Percentiles rank a stretch among this genome's conserved stretches.
phyloP scores from a whole-genome alignment of 2,888 invertebrate genomes.

The Heliconius charithonia region DNA sequence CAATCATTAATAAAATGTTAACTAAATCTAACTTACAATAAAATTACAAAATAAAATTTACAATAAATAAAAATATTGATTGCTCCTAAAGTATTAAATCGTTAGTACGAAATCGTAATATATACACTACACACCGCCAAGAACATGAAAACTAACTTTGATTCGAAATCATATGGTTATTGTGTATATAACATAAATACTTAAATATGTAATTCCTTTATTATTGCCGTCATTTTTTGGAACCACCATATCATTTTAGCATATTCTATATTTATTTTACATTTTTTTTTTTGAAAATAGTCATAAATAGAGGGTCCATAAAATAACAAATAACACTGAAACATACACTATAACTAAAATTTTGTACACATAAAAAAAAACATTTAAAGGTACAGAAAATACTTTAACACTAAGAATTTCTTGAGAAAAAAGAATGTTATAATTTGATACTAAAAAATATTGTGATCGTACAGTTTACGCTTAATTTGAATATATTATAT shows the following conservation, averaged over 20 bases:
- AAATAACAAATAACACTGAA: neutral
- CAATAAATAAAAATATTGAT: constrained; percentile 44
- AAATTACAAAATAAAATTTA: constrained; percentile 42
- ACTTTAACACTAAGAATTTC: neutral
- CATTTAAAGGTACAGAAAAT: neutral
- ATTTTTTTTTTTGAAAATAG: neutral
- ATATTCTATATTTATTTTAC: neutral
- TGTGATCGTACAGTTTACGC: no score
- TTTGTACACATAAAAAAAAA: neutral
- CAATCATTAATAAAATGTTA: constrained; percentile 36
- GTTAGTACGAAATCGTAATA: constrained; percentile 30
- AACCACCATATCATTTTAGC: neutral
- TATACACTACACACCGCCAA: constrained; percentile 23
- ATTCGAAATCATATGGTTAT: neutral
- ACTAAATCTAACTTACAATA: constrained; percentile 41
- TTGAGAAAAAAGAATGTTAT: neutral
- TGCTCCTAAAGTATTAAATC: constrained; percentile 29
- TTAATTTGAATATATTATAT: no score
- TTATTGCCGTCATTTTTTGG: neutral
- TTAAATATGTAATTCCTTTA: neutral
- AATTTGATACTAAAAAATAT: neutral
- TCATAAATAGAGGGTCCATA: neutral
- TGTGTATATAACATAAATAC: constrained; percentile 3
- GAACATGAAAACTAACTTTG: constrained; percentile 27
- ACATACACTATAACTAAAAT: neutral